Evolutionary conservation across 2,797 vertebrate genomes (phyloP).

Genomic region (Myiotriccus ornatus): DNA sequence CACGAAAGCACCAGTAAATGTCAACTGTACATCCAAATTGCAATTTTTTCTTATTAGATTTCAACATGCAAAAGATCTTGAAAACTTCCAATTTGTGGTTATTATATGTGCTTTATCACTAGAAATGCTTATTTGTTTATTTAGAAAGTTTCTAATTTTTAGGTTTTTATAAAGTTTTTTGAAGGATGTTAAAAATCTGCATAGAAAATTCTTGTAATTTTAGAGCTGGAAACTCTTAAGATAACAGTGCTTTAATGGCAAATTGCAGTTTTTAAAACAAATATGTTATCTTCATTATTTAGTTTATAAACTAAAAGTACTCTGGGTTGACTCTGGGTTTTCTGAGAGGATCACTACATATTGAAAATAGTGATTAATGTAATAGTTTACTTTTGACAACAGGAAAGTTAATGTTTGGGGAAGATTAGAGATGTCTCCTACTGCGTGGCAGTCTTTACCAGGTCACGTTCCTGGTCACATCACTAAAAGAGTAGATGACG

Average conservation of each 20-base stretch:
- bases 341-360: neutral
- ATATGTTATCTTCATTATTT: neutral
- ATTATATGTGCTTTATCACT: neutral
- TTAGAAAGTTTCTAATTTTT: neutral
- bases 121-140: neutral
- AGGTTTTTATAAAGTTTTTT: neutral
- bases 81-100: neutral
- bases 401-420: neutral
- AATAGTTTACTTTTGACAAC: neutral
- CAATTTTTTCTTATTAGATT: neutral
- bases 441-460: neutral
- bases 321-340: neutral
- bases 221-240: neutral
- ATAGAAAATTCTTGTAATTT: neutral
- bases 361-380: neutral
- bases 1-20: neutral
- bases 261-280: neutral
- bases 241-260: neutral
- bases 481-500: rapidly evolving
- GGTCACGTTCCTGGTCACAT: neutral
- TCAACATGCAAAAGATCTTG: neutral
- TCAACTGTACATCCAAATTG: neutral
- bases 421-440: neutral
- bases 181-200: neutral
- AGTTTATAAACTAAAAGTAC: neutral